Base-by-base conservation (phyloP, 2,888 invertebrate species). In the Eledona agricola region DNA sequence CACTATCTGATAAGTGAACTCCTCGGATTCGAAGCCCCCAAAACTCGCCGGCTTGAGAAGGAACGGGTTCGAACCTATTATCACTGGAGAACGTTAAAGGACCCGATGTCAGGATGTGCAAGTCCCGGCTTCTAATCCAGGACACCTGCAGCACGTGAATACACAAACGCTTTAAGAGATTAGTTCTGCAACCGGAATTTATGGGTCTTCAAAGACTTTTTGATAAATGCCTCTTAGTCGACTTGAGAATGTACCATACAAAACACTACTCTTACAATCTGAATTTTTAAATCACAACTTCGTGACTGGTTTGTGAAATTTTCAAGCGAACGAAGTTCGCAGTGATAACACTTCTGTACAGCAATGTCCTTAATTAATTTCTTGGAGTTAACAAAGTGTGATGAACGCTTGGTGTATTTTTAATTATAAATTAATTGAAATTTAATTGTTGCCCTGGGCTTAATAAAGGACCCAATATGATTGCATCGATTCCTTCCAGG, bases 51-150 rank as follows among this genome's bases (percentile, higher is more conserved):
- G 78, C 78, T 34, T 74, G 76, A 29, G 78, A 75, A 62, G 80
- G 80, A 25, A 80, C 78, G 2, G 82, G 80, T 22, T 82, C 79
- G 64, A 88, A 86, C 54, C 89, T 81, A 40, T 79, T 69, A 74
- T 88, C 88, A 22, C 84, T 84, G 46, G 87, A 87, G 76, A 87
- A 88, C 59, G 83, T 83, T 37, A 77, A 72, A 43, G 80, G 79
- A 22, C 83, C 85, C 55, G 85, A 85, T 32, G 86, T 82, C 61
- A 89, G 77, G 63, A 89, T 88, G 73, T 86, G 86, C 40, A 88
- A 79, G 73, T 88, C 88, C 20, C 80, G 80, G 49, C 82, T 83
- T 4, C 88, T 79, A 70, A 88, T 86, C 88, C 88, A 89, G 38
- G 87, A 87, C 45, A 88, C 87, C 88, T 89, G 78, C 19, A 75